Percentiles rank a stretch among this genome's conserved stretches.
These are phyloP conservation scores for Panulirus ornatus DNA, from an alignment of 1,140 invertebrate genomes.

Conservation along the genomic window DNA sequence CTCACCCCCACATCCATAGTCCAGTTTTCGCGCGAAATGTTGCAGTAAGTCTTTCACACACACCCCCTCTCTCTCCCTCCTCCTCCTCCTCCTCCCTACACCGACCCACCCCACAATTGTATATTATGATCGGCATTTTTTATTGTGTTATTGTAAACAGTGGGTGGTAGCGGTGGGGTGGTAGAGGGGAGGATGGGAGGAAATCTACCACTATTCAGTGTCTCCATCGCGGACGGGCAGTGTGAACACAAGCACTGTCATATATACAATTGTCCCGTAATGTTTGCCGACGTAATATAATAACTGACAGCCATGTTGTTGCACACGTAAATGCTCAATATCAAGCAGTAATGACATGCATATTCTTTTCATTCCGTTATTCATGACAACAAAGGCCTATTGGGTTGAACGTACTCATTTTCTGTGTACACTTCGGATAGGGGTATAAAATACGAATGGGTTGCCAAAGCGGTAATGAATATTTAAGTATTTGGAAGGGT, in stretches of 20 bases:
- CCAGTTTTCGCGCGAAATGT: too few species aligned
- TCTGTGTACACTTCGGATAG: conserved; percentile 8
- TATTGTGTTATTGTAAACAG: conserved; percentile 65
- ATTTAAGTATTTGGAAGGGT: conserved; percentile 48
- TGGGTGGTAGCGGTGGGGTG: too few species aligned
- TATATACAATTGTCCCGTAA: conserved; percentile 57
- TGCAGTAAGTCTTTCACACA: too few species aligned
- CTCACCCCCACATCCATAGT: neutral
- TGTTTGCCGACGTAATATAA: conserved; percentile 38
- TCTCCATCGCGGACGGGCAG: conserved; percentile 33
- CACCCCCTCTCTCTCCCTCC: neutral
- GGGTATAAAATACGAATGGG: conserved; percentile 20
- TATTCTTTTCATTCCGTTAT: conserved; percentile 54
- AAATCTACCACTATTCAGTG: conserved; percentile 52
- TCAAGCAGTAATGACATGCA: conserved; percentile 45
- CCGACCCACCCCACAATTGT: neutral
- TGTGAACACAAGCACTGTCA: conserved; percentile 46
- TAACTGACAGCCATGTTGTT: conserved; percentile 13
- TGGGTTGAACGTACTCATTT: conserved; percentile 2
- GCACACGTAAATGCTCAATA: conserved; percentile 50
- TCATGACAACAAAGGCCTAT: neutral
- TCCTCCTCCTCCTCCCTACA: neutral
- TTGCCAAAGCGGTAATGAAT: conserved; percentile 35
- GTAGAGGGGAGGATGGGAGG: too few species aligned
- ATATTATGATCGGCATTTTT: conserved; percentile 60